Evolutionary conservation across 2,797 vertebrate species (phyloP), one percentile per base, ranked within the genome.

Genomic region (Hyperoplus lanceolatus): DNA sequence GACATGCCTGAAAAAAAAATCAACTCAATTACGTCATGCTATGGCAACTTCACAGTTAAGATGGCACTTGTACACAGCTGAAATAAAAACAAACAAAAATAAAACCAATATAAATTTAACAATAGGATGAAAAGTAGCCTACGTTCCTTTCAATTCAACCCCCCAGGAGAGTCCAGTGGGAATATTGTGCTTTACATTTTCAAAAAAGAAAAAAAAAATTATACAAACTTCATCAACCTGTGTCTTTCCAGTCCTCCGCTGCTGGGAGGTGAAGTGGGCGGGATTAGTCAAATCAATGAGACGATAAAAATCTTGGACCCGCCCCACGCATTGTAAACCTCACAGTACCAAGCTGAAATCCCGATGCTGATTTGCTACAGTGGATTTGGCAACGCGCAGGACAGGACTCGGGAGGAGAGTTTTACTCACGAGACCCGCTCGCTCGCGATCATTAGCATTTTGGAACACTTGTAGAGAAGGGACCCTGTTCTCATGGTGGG

Each of bases 401-500:
- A 43, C 48, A 0, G 18, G 29, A 29, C 29, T 29, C 29, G 29
- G 29, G 21, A 57, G 77, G 46, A 54, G 14, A 65, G 49, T 56
- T 80, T 84, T 70, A 86, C 77, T 80, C 74, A 79, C 79, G 43
- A 63, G 15, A 29, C 14, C 42, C 2, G 2, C 29, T 54, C 18
- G 46, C 53, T 54, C 29, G 46, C 53, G 41, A 55, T 36, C 49
- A 1, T n/a, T 5, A 39, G 21, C 29, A 0, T 64, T 56, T 36
- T 7, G 7, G 14, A 36, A 45, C 29, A 56, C 4, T 29, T 5
- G 9, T 0, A 12, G 21, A 56, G 57, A 66, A 6, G 48, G 51
- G 7, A 48, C 48, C 39, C 54, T 10, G 67, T 63, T 84, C 91
- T 73, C 69, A 94, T 93, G 93, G 72, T 92, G 81, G 82, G 39